Evolutionary conservation across 2,113 vertebrate species (phyloP), one percentile per base, ranked within the genome.

Genomic region (Cryptomyrus ogoouensis): DNA sequence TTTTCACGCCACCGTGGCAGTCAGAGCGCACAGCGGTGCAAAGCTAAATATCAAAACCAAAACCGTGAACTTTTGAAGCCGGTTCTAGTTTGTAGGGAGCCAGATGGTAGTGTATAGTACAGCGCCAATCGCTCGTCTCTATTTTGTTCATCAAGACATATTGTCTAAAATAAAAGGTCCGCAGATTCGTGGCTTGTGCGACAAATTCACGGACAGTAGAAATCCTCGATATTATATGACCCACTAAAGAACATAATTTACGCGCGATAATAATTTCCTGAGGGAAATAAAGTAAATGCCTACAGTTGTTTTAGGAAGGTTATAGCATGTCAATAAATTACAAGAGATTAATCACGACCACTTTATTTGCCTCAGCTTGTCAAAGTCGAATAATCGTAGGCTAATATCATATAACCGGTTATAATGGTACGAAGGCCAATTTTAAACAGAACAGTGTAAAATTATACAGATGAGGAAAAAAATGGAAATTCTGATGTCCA

Each of bases 271-370:
- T 93, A 92, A 95, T 94, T 94, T 94, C 90, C 90, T 90, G 89
- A 90, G 58, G 94, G 94, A 95, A 95, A 92, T 94, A 94, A 95
- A 95, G 93, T 95, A 95, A 94, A 94, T 77, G 31, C 27, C 12
- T 15, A 39, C 13, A 77, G 31, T 77, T 77, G 70, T 77, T 77
- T 77, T 77, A 39, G 70, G 31, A 39, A 39, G 31, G 7, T 77
- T 39, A 77, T 77, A 39, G 4, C 70, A 77, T 39, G 70, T 1
- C 27, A 39, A 19, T 77, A 77, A 17, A 35, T 77, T 24, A 39
- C 15, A 77, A 39, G 35, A 35, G 70, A 19, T 39, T 77, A 35
- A 31, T 77, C 70, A 77, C 70, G 35, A 39, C 70, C 70, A 39
- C 4, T 77, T 39, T 31, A 77, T 77, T 13, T 35, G 27, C 70